Evolutionary conservation across 2,113 vertebrate species (phyloP).

Genomic region (Rhipidura dahli): DNA sequence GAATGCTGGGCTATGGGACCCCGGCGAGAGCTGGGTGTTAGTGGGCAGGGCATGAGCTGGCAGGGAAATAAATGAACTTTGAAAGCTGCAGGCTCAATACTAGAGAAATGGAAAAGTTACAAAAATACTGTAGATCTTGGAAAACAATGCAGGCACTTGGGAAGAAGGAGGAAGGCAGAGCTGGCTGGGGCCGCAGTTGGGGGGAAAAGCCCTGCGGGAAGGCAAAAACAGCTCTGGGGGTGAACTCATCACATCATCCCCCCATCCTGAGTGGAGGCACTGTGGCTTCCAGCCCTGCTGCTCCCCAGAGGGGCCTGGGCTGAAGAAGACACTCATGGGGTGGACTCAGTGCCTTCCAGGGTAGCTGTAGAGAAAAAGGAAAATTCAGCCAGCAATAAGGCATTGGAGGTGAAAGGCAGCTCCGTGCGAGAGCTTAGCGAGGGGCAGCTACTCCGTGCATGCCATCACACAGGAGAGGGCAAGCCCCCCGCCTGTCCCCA

Average conservation of each 20-base stretch:
- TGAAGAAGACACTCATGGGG: background rate
- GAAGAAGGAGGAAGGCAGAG: background rate
- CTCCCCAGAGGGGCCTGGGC: background rate
- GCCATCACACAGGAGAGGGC: background rate
- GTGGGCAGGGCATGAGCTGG: background rate
- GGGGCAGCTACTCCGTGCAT: background rate
- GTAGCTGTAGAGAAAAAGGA: background rate
- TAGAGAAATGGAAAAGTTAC: constrained; percentile 38
- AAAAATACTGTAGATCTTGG: constrained; percentile 45
- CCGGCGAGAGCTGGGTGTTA: background rate
- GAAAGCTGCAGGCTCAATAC: constrained; percentile 20
- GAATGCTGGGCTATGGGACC: background rate
- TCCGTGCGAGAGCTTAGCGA: background rate
- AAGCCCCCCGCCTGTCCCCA: background rate
- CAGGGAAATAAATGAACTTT: background rate
- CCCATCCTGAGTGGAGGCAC: background rate
- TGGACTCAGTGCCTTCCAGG: background rate
- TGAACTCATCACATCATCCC: background rate
- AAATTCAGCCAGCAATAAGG: constrained; percentile 36
- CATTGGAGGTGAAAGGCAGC: background rate
- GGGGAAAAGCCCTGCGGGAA: background rate
- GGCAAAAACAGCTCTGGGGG: background rate
- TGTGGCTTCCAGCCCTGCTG: background rate
- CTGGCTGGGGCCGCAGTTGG: background rate
- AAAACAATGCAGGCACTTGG: constrained; percentile 54